A percentile compares a stretch with the other conserved stretches of the same genome.
phyloP scores from a whole-genome alignment of 2,113 vertebrate genomes.

The Corvus cornix region DNA sequence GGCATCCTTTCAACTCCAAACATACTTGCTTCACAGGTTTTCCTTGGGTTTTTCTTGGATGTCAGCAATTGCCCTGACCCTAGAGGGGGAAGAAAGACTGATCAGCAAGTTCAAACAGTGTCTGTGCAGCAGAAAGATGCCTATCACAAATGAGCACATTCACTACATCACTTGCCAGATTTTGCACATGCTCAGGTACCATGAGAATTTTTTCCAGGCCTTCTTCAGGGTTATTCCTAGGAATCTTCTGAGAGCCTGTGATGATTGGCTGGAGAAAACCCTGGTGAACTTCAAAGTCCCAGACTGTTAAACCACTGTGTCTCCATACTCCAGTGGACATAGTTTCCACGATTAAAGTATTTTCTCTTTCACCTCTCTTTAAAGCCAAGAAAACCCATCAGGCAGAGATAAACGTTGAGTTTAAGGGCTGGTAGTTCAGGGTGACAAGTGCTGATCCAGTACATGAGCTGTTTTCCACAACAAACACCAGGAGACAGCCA shows the following conservation, averaged over 20 bases:
- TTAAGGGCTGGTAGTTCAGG: background rate
- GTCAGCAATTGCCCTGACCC: slow-evolving; percentile 44
- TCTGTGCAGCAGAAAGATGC: slow-evolving; percentile 42
- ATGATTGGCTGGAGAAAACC: background rate
- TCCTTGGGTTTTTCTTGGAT: background rate
- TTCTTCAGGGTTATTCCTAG: background rate
- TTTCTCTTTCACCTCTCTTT: background rate
- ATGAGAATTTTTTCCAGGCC: background rate
- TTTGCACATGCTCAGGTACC: background rate
- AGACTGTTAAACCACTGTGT: background rate
- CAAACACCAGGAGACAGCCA: background rate
- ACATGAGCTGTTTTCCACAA: background rate
- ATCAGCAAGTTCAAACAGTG: slow-evolving; percentile 47
- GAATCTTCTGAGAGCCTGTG: background rate
- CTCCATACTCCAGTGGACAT: background rate
- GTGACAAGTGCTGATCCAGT: background rate
- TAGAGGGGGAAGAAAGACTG: background rate
- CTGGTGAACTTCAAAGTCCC: background rate
- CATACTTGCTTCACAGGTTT: slow-evolving; percentile 45
- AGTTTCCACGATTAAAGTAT: background rate
- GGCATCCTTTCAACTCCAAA: slow-evolving; percentile 53
- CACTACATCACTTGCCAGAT: background rate
- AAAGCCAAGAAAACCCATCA: background rate
- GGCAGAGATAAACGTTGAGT: background rate
- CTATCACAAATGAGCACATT: slow-evolving; percentile 31